Evolutionary conservation across 2,113 vertebrate genomes (phyloP), one percentile per base, ranked within the genome.

Genomic region (Atractosteus spatula): DNA sequence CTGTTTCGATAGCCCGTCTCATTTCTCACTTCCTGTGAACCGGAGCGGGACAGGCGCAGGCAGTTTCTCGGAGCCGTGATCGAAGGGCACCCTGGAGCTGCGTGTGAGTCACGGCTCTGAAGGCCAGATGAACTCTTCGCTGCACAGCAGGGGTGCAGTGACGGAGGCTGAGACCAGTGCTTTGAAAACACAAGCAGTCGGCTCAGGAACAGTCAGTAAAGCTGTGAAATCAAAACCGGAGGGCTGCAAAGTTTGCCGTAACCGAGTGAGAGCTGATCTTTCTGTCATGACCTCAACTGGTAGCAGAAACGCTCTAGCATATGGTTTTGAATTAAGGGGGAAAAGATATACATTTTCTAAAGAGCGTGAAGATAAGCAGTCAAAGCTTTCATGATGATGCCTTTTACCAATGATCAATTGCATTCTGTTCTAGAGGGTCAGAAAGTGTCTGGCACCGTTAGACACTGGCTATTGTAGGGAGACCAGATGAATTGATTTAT

Each of bases 401-500:
- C 43, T 14, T 14, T 45, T 41, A 66, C 42, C 3, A 45, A 44
- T 16, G 42, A 66, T 66, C 43, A 66, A 16, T 66, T 14, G 45
- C 7, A 2, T 16, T 14, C 43, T 66, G 64, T 47, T 45, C n/a
- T 66, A 12, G 47, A 51, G 47, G 5, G 47, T 10, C 10, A 10
- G 47, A 13, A 62, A 17, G 67, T 8, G 8, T 17, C 67, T 16
- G 67, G 54, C 54, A 68, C 14, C 4, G 17, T 4, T 3, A 55
- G 47, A 51, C 45, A 55, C 5, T 12, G 67, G 67, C 67, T 43
- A 55, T 16, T 55, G 16, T 51, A 7, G 29, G 14, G 17, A 55
- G 41, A 41, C 67, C 8, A 41, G 67, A 42, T 11, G 8, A 41
- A 29, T n/a, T 69, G 67, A 69, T 69, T 69, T 69, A 69, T 69